phyloP scores from a whole-genome alignment of 2,113 vertebrate species.

The Clinocottus analis region DNA sequence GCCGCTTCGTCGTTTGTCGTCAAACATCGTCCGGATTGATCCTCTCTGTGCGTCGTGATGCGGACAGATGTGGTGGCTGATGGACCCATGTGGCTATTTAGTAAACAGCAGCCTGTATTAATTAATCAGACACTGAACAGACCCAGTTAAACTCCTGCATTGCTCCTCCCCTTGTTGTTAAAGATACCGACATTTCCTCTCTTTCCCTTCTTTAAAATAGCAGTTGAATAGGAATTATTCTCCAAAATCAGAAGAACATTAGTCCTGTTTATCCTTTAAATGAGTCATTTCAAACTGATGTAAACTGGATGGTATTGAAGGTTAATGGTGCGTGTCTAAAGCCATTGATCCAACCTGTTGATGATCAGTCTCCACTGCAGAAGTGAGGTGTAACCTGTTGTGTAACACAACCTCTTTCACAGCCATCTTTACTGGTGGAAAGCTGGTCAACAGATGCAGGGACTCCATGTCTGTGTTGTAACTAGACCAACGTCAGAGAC shows the following conservation, averaged over 20 bases:
- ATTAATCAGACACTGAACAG: constrained; percentile 10
- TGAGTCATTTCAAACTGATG: background rate
- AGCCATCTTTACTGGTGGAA: background rate
- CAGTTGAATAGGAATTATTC: no score
- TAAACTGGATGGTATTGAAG: background rate
- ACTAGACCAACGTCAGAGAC: background rate
- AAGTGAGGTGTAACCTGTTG: constrained; percentile 30
- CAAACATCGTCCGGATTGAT: constrained; percentile 26
- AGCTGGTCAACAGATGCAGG: constrained; percentile 13
- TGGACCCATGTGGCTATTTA: constrained; percentile 8
- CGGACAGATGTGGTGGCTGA: constrained; percentile 20
- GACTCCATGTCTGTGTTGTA: background rate
- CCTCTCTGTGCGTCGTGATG: constrained; percentile 6
- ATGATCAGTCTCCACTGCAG: constrained; percentile 20
- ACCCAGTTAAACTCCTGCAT: background rate
- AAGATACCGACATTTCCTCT: background rate
- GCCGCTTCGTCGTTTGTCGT: constrained; percentile 29
- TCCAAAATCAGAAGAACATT: background rate
- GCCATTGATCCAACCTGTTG: constrained; percentile 56
- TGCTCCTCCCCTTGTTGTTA: background rate
- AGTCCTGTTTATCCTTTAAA: background rate
- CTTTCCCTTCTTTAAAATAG: background rate
- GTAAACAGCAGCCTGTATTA: constrained; percentile 42
- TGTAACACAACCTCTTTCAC: constrained; percentile 18
- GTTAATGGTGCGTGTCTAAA: background rate